Evolutionary conservation across 2,888 invertebrate species (phyloP).

Genomic region (Minunthozetes semirufus): DNA sequence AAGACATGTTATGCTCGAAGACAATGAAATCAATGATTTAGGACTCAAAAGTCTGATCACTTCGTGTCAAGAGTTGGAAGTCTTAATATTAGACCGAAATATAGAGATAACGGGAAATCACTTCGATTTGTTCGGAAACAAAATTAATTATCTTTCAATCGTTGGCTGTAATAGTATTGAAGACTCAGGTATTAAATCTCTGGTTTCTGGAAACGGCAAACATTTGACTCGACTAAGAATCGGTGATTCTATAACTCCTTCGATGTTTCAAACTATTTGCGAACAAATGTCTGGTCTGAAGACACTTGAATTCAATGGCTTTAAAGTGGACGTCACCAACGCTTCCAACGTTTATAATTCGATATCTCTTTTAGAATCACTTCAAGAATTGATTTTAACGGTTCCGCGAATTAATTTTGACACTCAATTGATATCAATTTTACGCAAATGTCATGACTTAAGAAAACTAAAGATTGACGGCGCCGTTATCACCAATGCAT

Average conservation of each 20-base stretch:
- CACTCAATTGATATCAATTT: not conserved
- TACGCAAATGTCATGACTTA: not conserved
- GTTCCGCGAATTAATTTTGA: not conserved
- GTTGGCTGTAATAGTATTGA: not conserved
- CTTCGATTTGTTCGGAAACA: conserved; percentile 4
- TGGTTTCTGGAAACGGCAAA: not conserved
- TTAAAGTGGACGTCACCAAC: not conserved
- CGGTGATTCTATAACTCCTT: not conserved
- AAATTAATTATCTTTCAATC: not conserved
- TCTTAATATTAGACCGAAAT: conserved; percentile 3
- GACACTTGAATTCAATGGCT: not conserved
- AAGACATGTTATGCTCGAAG: not conserved
- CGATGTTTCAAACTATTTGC: conserved; percentile 3
- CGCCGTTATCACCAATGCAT: not conserved
- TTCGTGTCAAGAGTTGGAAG: not conserved
- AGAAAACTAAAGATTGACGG: not conserved
- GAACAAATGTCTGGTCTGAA: not conserved
- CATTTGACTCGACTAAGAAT: not conserved
- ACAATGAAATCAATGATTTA: not conserved
- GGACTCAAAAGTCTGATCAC: not conserved
- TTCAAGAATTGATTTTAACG: not conserved
- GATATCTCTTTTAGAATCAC: not conserved
- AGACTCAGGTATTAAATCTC: not conserved
- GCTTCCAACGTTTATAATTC: not conserved
- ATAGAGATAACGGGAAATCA: not conserved